Evolutionary conservation across 2,113 vertebrate species (phyloP).

Genomic region (Murina feae): DNA sequence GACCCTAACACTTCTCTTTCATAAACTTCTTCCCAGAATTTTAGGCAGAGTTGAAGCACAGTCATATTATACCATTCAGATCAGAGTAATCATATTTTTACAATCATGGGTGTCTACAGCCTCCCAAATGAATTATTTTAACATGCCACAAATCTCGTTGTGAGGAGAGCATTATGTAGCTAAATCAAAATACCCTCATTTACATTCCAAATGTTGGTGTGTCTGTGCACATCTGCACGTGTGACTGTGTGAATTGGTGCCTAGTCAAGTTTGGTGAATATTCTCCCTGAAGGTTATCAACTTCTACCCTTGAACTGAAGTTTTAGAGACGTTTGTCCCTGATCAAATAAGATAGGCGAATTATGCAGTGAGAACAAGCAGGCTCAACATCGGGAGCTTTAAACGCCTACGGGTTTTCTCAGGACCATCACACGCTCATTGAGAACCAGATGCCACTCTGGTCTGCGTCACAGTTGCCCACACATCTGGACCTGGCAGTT

Average conservation of each 20-base stretch:
- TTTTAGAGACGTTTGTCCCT: neutral
- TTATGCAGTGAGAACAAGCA: neutral
- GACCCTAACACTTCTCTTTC: neutral
- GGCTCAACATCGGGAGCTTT: neutral
- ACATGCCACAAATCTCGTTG: neutral
- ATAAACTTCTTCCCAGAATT: conserved; percentile 1
- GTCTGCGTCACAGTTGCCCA: neutral
- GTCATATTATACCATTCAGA: neutral
- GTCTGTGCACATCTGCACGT: rapidly evolving
- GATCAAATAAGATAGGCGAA: neutral
- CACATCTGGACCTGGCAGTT: neutral
- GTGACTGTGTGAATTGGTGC: neutral
- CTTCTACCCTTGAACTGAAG: neutral
- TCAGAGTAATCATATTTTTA: neutral
- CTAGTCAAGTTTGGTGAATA: neutral
- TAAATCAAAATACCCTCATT: neutral
- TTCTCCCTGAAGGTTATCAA: neutral
- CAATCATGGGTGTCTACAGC: neutral
- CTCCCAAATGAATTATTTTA: neutral
- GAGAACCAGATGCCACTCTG: neutral
- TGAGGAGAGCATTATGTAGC: neutral
- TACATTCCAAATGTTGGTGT: neutral
- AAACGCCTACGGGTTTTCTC: neutral
- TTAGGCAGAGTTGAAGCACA: neutral
- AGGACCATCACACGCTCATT: neutral